These are phyloP conservation scores for Standfussiana lucernea DNA, from an alignment of 2,888 invertebrate species.

Conservation along the genomic window DNA sequence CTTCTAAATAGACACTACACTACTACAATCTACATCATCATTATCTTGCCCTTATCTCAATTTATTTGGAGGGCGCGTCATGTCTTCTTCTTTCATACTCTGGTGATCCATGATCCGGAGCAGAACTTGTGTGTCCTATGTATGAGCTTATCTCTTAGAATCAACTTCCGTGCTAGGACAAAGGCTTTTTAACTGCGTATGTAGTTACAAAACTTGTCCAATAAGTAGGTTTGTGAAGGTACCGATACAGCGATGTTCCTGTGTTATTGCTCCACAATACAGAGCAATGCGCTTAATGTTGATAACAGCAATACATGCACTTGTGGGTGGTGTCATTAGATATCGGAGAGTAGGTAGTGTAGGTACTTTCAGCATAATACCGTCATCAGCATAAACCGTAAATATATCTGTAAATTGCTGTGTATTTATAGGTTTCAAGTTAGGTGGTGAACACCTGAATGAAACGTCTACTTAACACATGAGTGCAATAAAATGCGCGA, in stretches of 20 bases:
- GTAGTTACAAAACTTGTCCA: neutral
- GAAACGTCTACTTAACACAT: neutral
- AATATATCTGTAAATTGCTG: neutral
- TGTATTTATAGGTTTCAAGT: neutral
- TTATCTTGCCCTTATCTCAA: neutral
- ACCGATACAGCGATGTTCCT: slow-evolving; percentile 4
- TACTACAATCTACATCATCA: neutral
- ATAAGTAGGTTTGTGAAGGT: neutral
- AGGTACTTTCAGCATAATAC: slow-evolving; percentile 4
- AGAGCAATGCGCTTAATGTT: slow-evolving; percentile 31
- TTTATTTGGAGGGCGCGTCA: neutral
- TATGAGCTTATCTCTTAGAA: neutral
- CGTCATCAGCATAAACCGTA: neutral
- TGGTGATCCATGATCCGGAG: neutral
- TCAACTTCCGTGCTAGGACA: neutral
- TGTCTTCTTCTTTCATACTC: neutral
- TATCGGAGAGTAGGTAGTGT: slow-evolving; percentile 1
- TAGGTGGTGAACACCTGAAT: neutral
- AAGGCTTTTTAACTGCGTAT: neutral
- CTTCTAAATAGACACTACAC: no score
- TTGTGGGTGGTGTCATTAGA: slow-evolving; percentile 23
- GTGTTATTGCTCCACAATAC: slow-evolving; percentile 22
- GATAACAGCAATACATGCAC: slow-evolving; percentile 47
- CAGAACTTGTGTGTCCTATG: neutral
- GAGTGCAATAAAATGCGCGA: neutral